Evolutionary conservation across 2,797 vertebrate species (phyloP), one percentile per base, ranked within the genome.

Genomic region (Cyclura pinguis): DNA sequence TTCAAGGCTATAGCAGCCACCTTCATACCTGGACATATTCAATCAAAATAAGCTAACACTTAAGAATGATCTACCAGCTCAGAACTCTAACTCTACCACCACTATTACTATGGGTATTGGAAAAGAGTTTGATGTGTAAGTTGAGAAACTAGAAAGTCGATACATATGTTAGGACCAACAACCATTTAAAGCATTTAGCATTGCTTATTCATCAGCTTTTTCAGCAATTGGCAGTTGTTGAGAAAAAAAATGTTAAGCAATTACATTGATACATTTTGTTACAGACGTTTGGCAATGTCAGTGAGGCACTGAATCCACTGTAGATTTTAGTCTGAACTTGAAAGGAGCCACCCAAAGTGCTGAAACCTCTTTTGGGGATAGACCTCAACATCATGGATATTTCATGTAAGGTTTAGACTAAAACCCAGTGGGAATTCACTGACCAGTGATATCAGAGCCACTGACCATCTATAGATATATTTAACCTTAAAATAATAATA

Each of bases 11-110:
- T 10, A 77, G 20, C 59, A 64, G 24, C 16, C 76, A 32, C 35
- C 52, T 62, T 80, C 59, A 57, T 73, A 69, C 81, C 69, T 47
- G 86, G 67, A 42, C 47, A 42, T n/a, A 90, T 32, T 62, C 32
- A 52, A 64, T 67, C 80, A 84, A 76, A 88, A 90, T 81, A 88
- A 80, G 52, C 38, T 16, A 74, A 32, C 3, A n/a, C 24, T 35
- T n/a, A 84, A 89, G 32, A 84, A 52, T 35, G 69, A 64, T 14
- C 50, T 20, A 47, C 14, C 7, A 52, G 55, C 18, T 80, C 8
- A 78, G 72, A 87, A 22, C 76, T 67, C 2, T 32, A 69, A 8
- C 20, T 6, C 20, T 69, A 32, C 27, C 29, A 69, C 12, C 12
- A 69, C 29, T 69, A 32, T 69, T 69, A 32, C 29, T 69, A 32